Conservation (phyloP, 2,888 invertebrate genomes). For the Gymnocheta viridis region DNA sequence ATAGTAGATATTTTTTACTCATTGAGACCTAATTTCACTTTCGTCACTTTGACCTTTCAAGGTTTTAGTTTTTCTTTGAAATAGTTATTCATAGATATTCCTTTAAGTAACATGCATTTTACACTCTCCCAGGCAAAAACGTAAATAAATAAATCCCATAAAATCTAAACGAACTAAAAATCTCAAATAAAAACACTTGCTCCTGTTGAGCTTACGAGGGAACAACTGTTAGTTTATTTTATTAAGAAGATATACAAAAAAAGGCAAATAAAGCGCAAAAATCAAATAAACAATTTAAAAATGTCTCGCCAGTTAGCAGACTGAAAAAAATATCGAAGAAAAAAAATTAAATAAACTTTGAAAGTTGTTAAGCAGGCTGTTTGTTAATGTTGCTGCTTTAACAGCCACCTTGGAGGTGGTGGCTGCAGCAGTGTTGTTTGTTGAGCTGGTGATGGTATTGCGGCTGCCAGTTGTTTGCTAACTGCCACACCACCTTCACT, state of each 20-base stretch:
- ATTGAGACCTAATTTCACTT: conserved; percentile 43
- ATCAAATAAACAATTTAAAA: conserved; percentile 70
- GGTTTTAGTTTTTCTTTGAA: conserved; percentile 46
- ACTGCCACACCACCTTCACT: conserved; percentile 63
- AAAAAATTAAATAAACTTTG: conserved; percentile 73
- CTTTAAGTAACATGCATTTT: background rate
- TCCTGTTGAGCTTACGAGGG: conserved; percentile 49
- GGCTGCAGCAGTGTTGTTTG: conserved; percentile 3
- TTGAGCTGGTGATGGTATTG: background rate
- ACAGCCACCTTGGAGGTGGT: conserved; percentile 40
- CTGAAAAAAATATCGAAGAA: conserved; percentile 71
- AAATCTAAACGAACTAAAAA: conserved; percentile 39
- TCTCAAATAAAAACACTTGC: conserved; percentile 62
- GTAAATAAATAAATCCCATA: conserved; percentile 27
- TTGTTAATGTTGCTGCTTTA: conserved; percentile 41
- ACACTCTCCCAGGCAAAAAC: background rate
- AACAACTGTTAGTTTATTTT: conserved; percentile 68
- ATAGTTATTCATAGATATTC: background rate
- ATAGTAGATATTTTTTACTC: background rate
- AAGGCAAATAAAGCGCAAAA: conserved; percentile 30
- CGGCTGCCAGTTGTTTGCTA: conserved; percentile 37
- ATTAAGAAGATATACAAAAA: conserved; percentile 33
- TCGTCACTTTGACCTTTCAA: conserved; percentile 66
- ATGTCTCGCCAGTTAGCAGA: conserved; percentile 79
- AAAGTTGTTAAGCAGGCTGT: conserved; percentile 70